Evolutionary conservation across 2,113 vertebrate genomes (phyloP).

Genomic region (Boleophthalmus pectinirostris): DNA sequence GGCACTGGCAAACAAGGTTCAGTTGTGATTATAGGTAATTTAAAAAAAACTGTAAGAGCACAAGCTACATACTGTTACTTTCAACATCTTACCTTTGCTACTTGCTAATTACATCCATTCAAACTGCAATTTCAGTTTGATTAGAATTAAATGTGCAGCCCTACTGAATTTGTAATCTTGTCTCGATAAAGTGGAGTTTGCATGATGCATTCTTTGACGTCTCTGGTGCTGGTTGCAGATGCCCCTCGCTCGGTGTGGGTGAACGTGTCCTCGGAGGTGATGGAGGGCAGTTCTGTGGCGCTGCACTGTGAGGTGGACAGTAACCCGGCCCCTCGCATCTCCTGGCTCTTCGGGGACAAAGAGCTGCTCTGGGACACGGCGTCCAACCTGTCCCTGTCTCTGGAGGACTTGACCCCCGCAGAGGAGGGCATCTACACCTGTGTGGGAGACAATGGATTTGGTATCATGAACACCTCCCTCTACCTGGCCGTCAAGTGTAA

Average conservation of each 20-base stretch:
- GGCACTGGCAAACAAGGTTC: too few species aligned
- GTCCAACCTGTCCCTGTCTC: conserved; percentile 75
- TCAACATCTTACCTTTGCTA: too few species aligned
- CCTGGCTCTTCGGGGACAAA: conserved; percentile 81
- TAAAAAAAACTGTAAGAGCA: too few species aligned
- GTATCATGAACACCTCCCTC: conserved; percentile 85
- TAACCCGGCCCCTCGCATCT: conserved; percentile 81
- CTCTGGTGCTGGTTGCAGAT: conserved; percentile 58
- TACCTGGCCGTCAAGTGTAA: conserved; percentile 87
- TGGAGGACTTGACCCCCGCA: conserved; percentile 78
- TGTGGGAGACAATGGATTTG: conserved; percentile 84
- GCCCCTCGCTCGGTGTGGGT: conserved; percentile 83
- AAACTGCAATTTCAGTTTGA: too few species aligned
- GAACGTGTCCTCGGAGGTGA: conserved; percentile 84
- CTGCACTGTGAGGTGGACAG: conserved; percentile 88
- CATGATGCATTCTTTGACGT: not conserved
- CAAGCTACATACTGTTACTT: too few species aligned
- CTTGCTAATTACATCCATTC: too few species aligned
- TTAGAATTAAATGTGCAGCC: too few species aligned
- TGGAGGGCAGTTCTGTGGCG: conserved; percentile 83
- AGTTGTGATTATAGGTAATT: too few species aligned
- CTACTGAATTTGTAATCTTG: not conserved
- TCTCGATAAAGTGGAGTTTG: too few species aligned
- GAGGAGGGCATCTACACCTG: conserved; percentile 87
- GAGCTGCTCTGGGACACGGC: conserved; percentile 81